These are phyloP conservation scores for Poecilia latipinna DNA, from an alignment of 2,113 vertebrate genomes.

Conservation along the genomic window DNA sequence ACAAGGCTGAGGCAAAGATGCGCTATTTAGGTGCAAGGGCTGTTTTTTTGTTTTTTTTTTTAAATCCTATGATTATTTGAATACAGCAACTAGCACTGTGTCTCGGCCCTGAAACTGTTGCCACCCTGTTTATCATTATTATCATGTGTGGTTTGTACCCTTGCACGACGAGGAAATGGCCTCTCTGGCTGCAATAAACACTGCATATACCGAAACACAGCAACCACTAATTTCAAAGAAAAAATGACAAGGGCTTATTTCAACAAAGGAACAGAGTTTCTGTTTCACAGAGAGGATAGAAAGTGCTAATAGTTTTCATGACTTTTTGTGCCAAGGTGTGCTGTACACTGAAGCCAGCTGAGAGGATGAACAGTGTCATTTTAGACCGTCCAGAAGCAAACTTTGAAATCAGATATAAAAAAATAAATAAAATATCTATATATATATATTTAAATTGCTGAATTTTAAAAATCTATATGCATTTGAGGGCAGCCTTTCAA, in stretches of 20 bases:
- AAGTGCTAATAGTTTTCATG: background rate
- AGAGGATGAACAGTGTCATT: background rate
- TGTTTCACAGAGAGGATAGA: background rate
- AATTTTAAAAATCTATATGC: background rate
- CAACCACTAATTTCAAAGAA: constrained; percentile 32
- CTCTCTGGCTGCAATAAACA: constrained; percentile 67
- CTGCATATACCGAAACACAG: constrained; percentile 36
- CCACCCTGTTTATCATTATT: constrained; percentile 61
- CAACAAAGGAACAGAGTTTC: constrained; percentile 12
- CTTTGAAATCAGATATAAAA: background rate
- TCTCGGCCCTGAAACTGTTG: constrained; percentile 34
- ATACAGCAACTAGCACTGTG: background rate
- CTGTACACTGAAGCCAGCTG: constrained; percentile 10
- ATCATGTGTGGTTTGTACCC: constrained; percentile 53
- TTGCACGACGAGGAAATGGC: constrained; percentile 52
- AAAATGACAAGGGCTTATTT: constrained; percentile 45
- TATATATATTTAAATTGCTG: too few relatives aligned
- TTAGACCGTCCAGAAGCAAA: constrained; percentile 7
- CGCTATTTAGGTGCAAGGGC: background rate
- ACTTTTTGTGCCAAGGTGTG: background rate
- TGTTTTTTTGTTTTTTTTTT: background rate
- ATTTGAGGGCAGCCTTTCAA: constrained; percentile 6
- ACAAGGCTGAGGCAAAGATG: constrained; percentile 17
- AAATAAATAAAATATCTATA: background rate
- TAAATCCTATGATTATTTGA: constrained; percentile 1